A percentile compares a stretch with the other conserved stretches of the same genome.
These are phyloP conservation scores for Esox masquinongy DNA, from an alignment of 2,797 vertebrate genomes.

Conservation along the genomic window DNA sequence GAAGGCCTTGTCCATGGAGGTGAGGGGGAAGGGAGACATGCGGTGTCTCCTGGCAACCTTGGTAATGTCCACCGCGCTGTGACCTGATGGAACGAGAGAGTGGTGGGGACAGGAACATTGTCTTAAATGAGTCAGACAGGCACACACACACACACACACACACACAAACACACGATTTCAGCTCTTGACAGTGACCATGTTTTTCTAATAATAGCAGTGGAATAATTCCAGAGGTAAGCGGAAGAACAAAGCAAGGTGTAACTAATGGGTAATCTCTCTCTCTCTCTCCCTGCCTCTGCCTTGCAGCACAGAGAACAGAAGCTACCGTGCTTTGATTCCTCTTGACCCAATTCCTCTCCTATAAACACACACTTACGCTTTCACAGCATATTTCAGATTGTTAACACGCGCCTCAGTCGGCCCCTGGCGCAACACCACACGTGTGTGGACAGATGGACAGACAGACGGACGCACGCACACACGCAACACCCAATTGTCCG, in stretches of 20 bases:
- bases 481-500: background rate
- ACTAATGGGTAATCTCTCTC: constrained; percentile 64
- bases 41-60: constrained; percentile 97
- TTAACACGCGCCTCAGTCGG: constrained; percentile 58
- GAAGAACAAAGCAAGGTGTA: constrained; percentile 66
- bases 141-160: constrained; percentile 2
- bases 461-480: background rate
- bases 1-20: constrained; percentile 99
- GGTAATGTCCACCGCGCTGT: constrained; percentile 98
- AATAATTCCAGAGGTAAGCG: constrained; percentile 64
- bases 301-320: constrained; percentile 58
- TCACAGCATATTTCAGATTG: constrained; percentile 59
- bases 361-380: constrained; percentile 62
- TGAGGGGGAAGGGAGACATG: constrained; percentile 97
- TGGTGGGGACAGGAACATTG: too few relatives aligned
- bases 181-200: constrained; percentile 47
- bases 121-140: background rate
- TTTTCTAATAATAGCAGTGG: constrained; percentile 65
- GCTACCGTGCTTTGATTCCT: constrained; percentile 63
- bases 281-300: constrained; percentile 38
- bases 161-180: constrained; percentile 24
- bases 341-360: constrained; percentile 69
- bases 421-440: constrained; percentile 15
- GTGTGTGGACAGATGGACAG: constrained; percentile 1
- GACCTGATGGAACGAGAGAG: constrained; percentile 74